phyloP scores from a whole-genome alignment of 2,797 vertebrate species.

The Enteromius viviparus region DNA sequence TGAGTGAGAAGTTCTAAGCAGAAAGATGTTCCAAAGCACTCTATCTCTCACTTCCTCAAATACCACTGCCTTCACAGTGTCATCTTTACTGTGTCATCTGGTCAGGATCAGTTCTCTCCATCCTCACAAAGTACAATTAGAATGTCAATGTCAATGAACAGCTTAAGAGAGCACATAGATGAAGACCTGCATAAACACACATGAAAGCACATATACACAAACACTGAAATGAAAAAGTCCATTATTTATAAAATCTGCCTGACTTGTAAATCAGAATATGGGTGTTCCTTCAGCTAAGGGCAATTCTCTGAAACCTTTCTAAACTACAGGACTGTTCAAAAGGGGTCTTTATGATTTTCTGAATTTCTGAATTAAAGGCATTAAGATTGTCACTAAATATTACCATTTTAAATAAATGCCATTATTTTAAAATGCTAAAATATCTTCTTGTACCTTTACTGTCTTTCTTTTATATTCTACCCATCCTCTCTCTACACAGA shows the following conservation, averaged over 20 bases:
- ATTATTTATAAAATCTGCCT: conserved; percentile 6
- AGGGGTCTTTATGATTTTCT: neutral
- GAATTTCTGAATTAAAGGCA: too few relatives aligned
- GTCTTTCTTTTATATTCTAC: conserved; percentile 2
- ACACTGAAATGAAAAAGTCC: conserved; percentile 2
- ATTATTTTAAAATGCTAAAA: neutral
- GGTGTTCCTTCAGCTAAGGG: conserved; percentile 2
- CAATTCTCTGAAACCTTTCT: neutral
- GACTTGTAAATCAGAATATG: conserved; percentile 23
- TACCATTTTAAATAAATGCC: neutral
- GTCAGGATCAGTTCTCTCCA: conserved; percentile 55
- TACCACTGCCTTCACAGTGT: conserved; percentile 52
- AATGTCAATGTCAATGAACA: neutral
- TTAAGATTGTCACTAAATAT: neutral
- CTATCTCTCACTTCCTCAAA: conserved; percentile 36
- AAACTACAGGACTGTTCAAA: neutral
- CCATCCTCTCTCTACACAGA: neutral
- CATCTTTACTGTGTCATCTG: conserved; percentile 49
- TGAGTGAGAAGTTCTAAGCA: conserved; percentile 56
- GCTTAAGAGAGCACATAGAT: conserved; percentile 26
- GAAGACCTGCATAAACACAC: conserved; percentile 14
- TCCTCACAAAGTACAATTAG: conserved; percentile 19
- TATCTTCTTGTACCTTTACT: neutral
- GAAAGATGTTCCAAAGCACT: conserved; percentile 58
- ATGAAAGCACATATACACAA: conserved; percentile 7